Evolutionary conservation across 2,113 vertebrate genomes (phyloP), one percentile per base, ranked within the genome.

Genomic region (Mormyrus iriodes): DNA sequence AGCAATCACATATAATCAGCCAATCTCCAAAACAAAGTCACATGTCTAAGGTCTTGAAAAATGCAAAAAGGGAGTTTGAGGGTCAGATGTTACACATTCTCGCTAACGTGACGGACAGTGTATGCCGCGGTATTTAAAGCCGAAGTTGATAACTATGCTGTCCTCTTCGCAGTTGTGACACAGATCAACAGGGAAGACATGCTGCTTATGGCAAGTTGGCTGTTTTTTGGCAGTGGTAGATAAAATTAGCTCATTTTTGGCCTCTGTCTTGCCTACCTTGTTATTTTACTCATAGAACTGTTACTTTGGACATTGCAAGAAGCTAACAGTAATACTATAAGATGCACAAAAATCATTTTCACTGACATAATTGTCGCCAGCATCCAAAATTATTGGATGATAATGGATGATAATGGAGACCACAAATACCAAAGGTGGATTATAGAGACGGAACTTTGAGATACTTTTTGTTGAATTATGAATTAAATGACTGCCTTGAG

Each of bases 231-330:
- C 73, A 79, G 35, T 17, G 73, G 31, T 39, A 3, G 73, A 17
- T 79, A 79, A 79, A 79, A 39, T 79, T 79, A 79, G 73, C 73
- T 79, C 35, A 42, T 79, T 79, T 79, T 79, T 79, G 73, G 73
- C 35, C 73, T 79, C 73, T 19, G 73, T 79, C 73, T 79, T 79
- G 73, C 73, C 73, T 42, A 42, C 73, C 73, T 79, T 76, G 69
- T 76, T 79, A 79, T 79, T 79, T 79, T 35, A 42, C 73, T 79
- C 31, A 0, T 79, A 42, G 4, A 42, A 5, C 73, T 19, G 73
- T 79, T 42, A 79, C 73, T 39, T 39, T 76, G 69, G 69, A 76
- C 69, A 76, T 76, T 76, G 69, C 69, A 76, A 39, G 69, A 31
- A 76, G 31, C 69, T 76, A 76, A 76, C 31, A 35, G 69, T 76